Evolutionary conservation across 2,797 vertebrate species (phyloP).

Genomic region (Lerista edwardsae): DNA sequence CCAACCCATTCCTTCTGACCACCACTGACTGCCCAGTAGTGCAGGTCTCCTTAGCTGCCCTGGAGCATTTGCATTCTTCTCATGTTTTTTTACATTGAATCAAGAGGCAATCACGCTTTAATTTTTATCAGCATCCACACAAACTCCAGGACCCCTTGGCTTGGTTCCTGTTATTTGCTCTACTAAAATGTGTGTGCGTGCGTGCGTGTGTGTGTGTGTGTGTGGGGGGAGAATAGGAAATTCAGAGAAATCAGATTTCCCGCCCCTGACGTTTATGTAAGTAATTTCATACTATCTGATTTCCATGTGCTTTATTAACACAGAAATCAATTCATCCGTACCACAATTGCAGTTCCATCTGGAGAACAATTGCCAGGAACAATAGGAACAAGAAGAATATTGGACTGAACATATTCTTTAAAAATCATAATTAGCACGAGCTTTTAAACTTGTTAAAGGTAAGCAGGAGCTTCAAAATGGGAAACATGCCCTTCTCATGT

Average conservation of each 20-base stretch:
- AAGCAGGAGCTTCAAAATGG: too few species aligned
- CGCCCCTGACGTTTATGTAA: slow-evolving; percentile 1
- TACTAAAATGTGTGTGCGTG: neutral
- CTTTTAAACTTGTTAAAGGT: too few species aligned
- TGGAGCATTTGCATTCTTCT: too few species aligned
- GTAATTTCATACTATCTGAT: slow-evolving; percentile 8
- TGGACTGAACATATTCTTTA: neutral
- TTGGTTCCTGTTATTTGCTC: neutral
- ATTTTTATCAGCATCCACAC: too few species aligned
- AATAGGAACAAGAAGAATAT: neutral
- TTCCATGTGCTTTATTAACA: slow-evolving; percentile 18
- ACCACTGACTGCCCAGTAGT: too few species aligned
- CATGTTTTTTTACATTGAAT: too few species aligned
- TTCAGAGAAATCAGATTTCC: neutral
- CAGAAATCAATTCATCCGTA: slow-evolving; percentile 23
- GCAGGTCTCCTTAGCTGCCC: too few species aligned
- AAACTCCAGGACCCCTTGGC: neutral
- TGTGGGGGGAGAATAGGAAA: neutral
- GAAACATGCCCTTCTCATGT: too few species aligned
- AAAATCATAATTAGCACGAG: neutral
- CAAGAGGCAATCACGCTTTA: too few species aligned
- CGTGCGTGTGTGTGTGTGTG: too few species aligned
- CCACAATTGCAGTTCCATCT: neutral
- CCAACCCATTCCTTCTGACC: too few species aligned
- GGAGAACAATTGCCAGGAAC: neutral